These are phyloP conservation scores for Centropyge bicolor DNA, from an alignment of 2,797 vertebrate genomes.

Conservation along the genomic window DNA sequence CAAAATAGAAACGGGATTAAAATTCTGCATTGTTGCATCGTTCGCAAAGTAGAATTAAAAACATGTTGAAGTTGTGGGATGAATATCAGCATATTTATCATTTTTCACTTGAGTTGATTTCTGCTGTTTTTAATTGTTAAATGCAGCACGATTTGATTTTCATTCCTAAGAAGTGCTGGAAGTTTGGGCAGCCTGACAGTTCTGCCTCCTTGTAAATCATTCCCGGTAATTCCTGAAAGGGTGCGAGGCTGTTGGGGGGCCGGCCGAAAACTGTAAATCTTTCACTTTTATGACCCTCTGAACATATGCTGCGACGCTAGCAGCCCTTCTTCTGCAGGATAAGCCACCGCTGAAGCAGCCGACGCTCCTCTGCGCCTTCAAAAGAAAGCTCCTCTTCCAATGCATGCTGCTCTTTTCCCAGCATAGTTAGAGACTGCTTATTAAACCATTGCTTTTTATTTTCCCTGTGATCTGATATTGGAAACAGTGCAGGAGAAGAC, in stretches of 20 bases:
- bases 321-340: slow-evolving; percentile 83
- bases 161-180: slow-evolving; percentile 73
- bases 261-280: slow-evolving; percentile 99
- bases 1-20: not conserved
- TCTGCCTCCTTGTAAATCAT: slow-evolving; percentile 96
- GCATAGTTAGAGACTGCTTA: slow-evolving; percentile 26
- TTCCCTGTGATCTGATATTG: slow-evolving; percentile 16
- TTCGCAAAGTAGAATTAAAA: not conserved
- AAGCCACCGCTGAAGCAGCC: slow-evolving; percentile 83
- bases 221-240: slow-evolving; percentile 99
- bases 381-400: slow-evolving; percentile 61
- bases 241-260: slow-evolving; percentile 95
- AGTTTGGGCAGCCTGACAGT: slow-evolving; percentile 82
- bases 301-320: slow-evolving; percentile 97
- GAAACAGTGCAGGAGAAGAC: slow-evolving; percentile 52
- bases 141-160: slow-evolving; percentile 59
- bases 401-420: slow-evolving; percentile 18
- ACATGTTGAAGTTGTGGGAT: slow-evolving; percentile 13
- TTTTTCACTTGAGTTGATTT: slow-evolving; percentile 12
- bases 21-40: not conserved
- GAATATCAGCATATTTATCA: slow-evolving; percentile 27
- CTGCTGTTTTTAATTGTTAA: slow-evolving; percentile 55
- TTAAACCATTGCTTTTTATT: slow-evolving; percentile 38
- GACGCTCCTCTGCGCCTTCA: slow-evolving; percentile 72
- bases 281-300: slow-evolving; percentile 99